phyloP scores from a whole-genome alignment of 1,140 invertebrate species.

The Drosophila nigromelanica region DNA sequence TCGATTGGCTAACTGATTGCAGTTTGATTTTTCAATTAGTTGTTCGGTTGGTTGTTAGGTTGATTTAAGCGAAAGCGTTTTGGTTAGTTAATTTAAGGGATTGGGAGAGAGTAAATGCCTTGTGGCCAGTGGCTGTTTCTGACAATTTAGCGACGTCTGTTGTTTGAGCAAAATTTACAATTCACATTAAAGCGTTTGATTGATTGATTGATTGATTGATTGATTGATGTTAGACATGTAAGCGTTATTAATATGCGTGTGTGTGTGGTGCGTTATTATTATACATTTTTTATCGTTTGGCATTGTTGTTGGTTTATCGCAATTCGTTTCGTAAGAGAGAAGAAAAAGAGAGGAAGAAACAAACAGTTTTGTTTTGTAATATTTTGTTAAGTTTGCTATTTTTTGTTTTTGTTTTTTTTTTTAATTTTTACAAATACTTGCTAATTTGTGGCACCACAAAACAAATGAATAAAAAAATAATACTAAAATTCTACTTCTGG shows the following conservation, averaged over 20 bases:
- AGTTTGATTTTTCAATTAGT: slow-evolving; percentile 11
- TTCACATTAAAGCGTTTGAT: slow-evolving; percentile 3
- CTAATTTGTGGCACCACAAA: not conserved
- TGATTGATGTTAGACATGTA: too few species aligned
- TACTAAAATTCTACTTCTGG: not conserved
- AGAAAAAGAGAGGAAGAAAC: slow-evolving; percentile 25
- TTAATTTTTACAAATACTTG: slow-evolving; percentile 1
- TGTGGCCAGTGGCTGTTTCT: slow-evolving; percentile 53
- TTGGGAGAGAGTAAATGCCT: slow-evolving; percentile 55
- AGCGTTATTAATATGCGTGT: slow-evolving; percentile 3
- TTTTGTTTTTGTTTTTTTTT: slow-evolving; percentile 1
- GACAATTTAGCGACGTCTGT: slow-evolving; percentile 74
- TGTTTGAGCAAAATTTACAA: slow-evolving; percentile 6
- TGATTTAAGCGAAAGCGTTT: slow-evolving; percentile 62
- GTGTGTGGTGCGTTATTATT: slow-evolving; percentile 1
- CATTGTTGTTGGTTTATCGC: slow-evolving; percentile 21
- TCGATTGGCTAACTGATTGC: slow-evolving; percentile 1
- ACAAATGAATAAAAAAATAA: not conserved
- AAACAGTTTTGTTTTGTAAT: slow-evolving; percentile 22
- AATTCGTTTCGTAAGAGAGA: slow-evolving; percentile 16
- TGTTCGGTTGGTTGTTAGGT: slow-evolving; percentile 36
- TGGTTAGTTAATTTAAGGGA: slow-evolving; percentile 48
- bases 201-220: too few species aligned
- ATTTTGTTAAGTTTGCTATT: slow-evolving; percentile 5
- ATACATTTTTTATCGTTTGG: slow-evolving; percentile 1